Base-by-base conservation (phyloP, 2,113 vertebrate species). In the Xenopus borealis region DNA sequence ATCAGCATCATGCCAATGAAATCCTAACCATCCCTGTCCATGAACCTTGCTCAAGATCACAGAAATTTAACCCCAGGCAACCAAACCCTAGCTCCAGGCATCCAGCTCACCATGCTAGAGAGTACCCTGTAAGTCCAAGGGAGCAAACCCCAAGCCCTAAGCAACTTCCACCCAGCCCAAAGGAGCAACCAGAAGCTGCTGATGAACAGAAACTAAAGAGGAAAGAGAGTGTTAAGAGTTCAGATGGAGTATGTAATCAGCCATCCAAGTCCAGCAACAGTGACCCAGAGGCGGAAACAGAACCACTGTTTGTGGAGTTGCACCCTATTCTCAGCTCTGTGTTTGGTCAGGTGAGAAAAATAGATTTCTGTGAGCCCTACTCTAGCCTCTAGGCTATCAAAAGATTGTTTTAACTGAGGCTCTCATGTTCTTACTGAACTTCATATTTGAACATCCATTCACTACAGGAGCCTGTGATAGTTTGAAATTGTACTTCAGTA, bases 281-380 rank as follows among this genome's bases (percentile, higher is more conserved):
- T 79, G 82, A 87, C 33, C 71, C 87, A 23, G 72, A 82, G 2
- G 82, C 83, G 30, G 92, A 92, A 66, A 86, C 88, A 6, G 96
- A 97, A 73, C 93, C 86, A 86, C 86, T 92, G 27, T 83, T 89
- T 79, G 89, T 88, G 67, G 88, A 84, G 81, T 89, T 97, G 84
- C 92, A 89, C 80, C 94, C 95, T 58, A 94, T 95, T 85, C 93
- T 98, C 73, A 94, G 90, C 89, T 95, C 96, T 23, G 94, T 96
- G 79, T 98, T 96, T 71, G 97, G 97, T 40, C 97, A 98, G 95
- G 97, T 98, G 93, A 95, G 91, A 78, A 80, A 81, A 82, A 77
- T 13, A 16, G 85, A 83, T 84, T 82, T 3, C 46, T 78, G 79
- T 69, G 86, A 83, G 79, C 81, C 67, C 81, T 53, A 78, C 75